Evolutionary conservation across 2,113 vertebrate genomes (phyloP).

Genomic region (Muscicapa adusta): DNA sequence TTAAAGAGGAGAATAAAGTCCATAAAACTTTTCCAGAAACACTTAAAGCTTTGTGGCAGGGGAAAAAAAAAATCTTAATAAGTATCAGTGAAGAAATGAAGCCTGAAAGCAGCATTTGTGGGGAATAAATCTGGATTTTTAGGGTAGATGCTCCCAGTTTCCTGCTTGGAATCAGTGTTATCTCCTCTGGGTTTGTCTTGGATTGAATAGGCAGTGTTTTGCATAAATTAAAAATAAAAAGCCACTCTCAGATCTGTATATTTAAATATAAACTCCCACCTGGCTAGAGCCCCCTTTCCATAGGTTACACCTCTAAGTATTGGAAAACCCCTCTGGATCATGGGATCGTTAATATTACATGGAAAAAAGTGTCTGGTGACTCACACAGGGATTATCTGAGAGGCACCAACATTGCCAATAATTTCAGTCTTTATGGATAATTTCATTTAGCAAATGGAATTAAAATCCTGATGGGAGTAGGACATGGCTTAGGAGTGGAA

Average conservation of each 20-base stretch:
- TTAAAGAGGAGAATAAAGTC: not conserved
- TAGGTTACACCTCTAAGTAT: not conserved
- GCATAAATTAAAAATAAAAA: not conserved
- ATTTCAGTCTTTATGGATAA: not conserved
- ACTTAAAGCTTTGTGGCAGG: not conserved
- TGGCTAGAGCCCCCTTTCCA: not conserved
- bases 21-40: not conserved
- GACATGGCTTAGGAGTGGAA: accelerated
- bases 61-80: not conserved
- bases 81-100: not conserved
- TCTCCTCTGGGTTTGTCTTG: not conserved
- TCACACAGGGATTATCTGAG: not conserved
- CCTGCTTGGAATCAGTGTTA: not conserved
- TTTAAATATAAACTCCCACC: not conserved
- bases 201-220: not conserved
- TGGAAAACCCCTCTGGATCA: not conserved
- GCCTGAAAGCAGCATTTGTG: accelerated
- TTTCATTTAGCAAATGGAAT: not conserved
- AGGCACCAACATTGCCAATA: accelerated
- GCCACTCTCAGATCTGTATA: not conserved
- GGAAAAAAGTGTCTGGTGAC: accelerated
- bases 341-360: accelerated
- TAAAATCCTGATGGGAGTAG: not conserved
- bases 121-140: too few relatives aligned
- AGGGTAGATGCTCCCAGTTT: not conserved